Percentiles rank a stretch among this genome's conserved stretches.
Evolutionary conservation across 2,113 vertebrate species (phyloP).

Genomic region (Grammomys surdaster): DNA sequence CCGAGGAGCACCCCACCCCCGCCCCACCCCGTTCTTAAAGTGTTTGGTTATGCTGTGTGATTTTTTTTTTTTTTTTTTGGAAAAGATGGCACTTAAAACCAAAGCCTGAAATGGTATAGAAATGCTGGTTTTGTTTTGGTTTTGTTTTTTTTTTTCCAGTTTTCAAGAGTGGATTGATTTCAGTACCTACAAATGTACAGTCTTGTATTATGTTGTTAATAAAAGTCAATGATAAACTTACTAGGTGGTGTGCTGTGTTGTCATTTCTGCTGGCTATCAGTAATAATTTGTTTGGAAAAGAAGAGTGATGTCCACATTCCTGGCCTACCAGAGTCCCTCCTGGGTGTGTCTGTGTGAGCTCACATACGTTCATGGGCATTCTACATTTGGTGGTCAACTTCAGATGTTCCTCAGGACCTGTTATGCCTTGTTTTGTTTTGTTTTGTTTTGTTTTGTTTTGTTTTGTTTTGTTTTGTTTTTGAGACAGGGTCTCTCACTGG

Average conservation of each 20-base stretch:
- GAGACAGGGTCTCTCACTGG: not conserved
- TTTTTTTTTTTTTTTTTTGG: conserved; percentile 69
- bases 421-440: not conserved
- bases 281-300: not conserved
- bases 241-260: conserved; percentile 73
- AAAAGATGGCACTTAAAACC: conserved; percentile 87
- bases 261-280: conserved; percentile 56
- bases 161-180: conserved; percentile 81
- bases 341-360: not conserved
- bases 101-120: conserved; percentile 83
- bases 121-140: conserved; percentile 27
- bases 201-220: conserved; percentile 86
- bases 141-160: not conserved
- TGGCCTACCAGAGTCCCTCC: not conserved
- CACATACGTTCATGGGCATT: too few relatives aligned
- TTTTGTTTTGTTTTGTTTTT: not conserved
- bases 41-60: conserved; percentile 85
- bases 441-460: not conserved
- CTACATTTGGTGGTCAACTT: not conserved
- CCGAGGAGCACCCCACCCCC: conserved; percentile 44
- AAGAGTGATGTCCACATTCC: not conserved
- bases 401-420: not conserved
- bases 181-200: conserved; percentile 76
- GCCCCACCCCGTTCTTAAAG: conserved; percentile 39
- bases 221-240: conserved; percentile 84